Evolutionary conservation across 1,140 invertebrate species (phyloP).

Genomic region (Pseudobourletiella spinata): DNA sequence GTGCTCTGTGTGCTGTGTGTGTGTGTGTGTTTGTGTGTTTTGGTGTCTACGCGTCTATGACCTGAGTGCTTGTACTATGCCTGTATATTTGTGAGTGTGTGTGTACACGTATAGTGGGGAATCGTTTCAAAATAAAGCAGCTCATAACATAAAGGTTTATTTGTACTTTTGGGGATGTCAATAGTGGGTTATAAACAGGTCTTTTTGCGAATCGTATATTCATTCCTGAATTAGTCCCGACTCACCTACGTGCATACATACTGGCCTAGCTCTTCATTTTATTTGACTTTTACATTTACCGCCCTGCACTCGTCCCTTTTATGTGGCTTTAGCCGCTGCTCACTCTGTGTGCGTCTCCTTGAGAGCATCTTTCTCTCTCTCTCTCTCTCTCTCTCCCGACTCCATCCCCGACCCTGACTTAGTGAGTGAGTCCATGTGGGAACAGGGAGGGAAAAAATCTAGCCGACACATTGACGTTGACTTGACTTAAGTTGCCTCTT

Average conservation of each 20-base stretch:
- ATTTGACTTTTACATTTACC: conserved; percentile 10
- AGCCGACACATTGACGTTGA: conserved; percentile 8
- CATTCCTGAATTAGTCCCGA: conserved; percentile 3
- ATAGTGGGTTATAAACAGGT: conserved; percentile 32
- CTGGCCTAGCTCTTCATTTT: conserved; percentile 7
- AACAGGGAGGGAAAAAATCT: background rate
- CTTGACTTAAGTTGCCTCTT: conserved; percentile 11
- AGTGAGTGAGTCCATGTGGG: no score
- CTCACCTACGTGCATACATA: background rate
- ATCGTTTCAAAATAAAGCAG: conserved; percentile 34
- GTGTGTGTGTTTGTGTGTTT: no score
- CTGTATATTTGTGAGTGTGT: no score
- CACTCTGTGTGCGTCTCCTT: no score
- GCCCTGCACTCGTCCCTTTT: background rate
- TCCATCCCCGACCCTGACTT: no score
- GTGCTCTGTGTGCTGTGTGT: no score
- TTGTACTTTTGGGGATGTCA: conserved; percentile 35
- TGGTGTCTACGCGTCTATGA: no score
- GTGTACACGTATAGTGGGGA: no score
- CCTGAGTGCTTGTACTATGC: no score
- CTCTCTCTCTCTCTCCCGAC: no score
- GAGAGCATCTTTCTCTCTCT: no score
- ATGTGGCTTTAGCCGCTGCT: no score
- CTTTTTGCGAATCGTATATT: conserved; percentile 26
- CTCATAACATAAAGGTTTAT: conserved; percentile 37